Percentiles rank a stretch among this genome's conserved stretches.
Conservation (phyloP, 2,797 vertebrate species). For the Bucorvus abyssinicus region DNA sequence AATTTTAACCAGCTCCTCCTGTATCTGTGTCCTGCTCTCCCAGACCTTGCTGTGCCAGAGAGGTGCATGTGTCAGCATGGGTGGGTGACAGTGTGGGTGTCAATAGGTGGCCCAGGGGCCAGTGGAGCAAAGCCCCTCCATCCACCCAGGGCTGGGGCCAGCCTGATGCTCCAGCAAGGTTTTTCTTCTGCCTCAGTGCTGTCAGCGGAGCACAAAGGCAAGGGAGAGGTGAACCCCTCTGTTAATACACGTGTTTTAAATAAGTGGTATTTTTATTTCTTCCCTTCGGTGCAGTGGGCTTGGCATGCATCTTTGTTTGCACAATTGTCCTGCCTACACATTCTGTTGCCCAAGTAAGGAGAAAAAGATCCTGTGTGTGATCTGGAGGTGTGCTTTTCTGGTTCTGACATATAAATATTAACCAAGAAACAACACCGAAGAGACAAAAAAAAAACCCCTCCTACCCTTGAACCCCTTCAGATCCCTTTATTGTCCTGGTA, state of each 20-base stretch:
- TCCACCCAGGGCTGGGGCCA: rapidly evolving
- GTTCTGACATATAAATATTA: slow-evolving; percentile 44
- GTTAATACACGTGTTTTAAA: slow-evolving; percentile 55
- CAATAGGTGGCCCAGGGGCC: neutral
- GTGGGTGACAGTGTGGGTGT: neutral
- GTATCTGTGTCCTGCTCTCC: neutral
- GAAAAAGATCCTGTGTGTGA: neutral
- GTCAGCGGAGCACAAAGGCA: neutral
- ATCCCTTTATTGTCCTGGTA: slow-evolving; percentile 35
- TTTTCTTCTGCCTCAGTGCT: neutral
- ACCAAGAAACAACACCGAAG: neutral
- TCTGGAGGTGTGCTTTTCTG: slow-evolving; percentile 33
- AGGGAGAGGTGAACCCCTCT: slow-evolving; percentile 11
- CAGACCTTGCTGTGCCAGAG: neutral
- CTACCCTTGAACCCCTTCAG: neutral
- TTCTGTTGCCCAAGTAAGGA: slow-evolving; percentile 49
- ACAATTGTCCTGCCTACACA: neutral
- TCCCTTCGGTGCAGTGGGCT: neutral
- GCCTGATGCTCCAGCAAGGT: neutral
- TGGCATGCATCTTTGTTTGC: slow-evolving; percentile 38
- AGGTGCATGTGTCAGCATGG: rapidly evolving
- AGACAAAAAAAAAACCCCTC: neutral
- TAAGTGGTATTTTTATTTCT: slow-evolving; percentile 54
- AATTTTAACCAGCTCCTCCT: neutral
- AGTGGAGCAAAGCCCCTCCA: neutral